Conservation (phyloP, 2,797 vertebrate species). For the Periophthalmus magnuspinnatus region DNA sequence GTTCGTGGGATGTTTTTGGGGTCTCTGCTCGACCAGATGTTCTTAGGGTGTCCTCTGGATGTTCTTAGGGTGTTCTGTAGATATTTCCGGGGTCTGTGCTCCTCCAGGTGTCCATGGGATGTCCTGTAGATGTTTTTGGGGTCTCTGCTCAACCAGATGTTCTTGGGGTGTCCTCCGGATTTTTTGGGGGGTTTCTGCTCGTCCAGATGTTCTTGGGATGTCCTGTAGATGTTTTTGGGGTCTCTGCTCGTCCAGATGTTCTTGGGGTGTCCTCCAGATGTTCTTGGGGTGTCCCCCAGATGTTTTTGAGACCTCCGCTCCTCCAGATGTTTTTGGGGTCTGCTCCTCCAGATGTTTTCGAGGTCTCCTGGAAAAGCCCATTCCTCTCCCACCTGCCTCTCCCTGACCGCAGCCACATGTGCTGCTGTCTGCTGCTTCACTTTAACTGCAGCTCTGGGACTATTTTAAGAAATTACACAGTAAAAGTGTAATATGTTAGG, state of each 20-base stretch:
- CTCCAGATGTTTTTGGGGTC: slow-evolving; percentile 67
- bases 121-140: no score
- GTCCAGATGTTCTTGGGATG: no score
- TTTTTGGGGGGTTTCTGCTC: slow-evolving; percentile 19
- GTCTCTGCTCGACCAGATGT: no score
- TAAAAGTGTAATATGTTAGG: not conserved
- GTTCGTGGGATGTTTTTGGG: slow-evolving; percentile 57
- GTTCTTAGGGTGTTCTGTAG: no score
- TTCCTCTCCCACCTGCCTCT: slow-evolving; percentile 33
- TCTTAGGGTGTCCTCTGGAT: no score
- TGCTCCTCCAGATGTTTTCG: slow-evolving; percentile 71
- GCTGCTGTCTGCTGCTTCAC: slow-evolving; percentile 6
- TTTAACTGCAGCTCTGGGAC: not conserved
- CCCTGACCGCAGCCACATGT: slow-evolving; percentile 17
- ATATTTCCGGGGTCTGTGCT: slow-evolving; percentile 47
- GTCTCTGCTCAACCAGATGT: no score
- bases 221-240: no score
- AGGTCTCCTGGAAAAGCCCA: slow-evolving; percentile 57
- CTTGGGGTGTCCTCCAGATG: slow-evolving; percentile 59
- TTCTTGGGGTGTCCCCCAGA: slow-evolving; percentile 59
- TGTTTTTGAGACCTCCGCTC: slow-evolving; percentile 57
- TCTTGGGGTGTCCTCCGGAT: no score
- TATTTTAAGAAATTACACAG: not conserved
- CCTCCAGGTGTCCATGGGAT: no score
- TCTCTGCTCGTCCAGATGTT: no score